Evolutionary conservation across 2,888 invertebrate species (phyloP).

Genomic region (Drosophila paranaensis): DNA sequence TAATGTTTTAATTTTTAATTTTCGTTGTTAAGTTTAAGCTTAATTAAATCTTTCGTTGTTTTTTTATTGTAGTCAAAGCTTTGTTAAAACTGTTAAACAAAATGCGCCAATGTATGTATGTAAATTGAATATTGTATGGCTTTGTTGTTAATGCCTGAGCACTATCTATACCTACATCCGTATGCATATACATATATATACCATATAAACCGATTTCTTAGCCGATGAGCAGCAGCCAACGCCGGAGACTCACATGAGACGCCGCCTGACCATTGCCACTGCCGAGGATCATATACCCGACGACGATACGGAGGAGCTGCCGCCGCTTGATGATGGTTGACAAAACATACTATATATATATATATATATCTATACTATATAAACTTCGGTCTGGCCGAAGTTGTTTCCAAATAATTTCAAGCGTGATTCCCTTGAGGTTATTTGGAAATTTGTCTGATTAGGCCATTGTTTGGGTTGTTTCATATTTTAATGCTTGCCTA

Average conservation of each 20-base stretch:
- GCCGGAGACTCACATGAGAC: constrained; percentile 73
- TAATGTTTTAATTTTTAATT: constrained; percentile 9
- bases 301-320: constrained; percentile 68
- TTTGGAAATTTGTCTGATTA: constrained; percentile 27
- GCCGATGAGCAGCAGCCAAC: constrained; percentile 64
- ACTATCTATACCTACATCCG: constrained; percentile 29
- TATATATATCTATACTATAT: constrained; percentile 4
- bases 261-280: constrained; percentile 83
- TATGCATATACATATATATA: constrained; percentile 14
- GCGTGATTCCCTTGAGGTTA: constrained; percentile 12
- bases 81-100: constrained; percentile 68
- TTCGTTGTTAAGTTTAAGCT: constrained; percentile 26
- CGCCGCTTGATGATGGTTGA: constrained; percentile 82
- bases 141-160: constrained; percentile 55
- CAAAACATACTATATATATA: constrained; percentile 18
- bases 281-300: constrained; percentile 80
- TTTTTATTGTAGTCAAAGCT: constrained; percentile 70
- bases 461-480: background rate
- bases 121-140: constrained; percentile 63
- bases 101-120: constrained; percentile 77
- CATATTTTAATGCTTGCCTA: constrained; percentile 34
- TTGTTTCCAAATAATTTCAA: constrained; percentile 50
- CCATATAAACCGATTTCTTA: constrained; percentile 43
- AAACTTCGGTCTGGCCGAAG: constrained; percentile 62
- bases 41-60: constrained; percentile 30